Base-by-base conservation (phyloP, 2,113 vertebrate species). In the Antennarius striatus region DNA sequence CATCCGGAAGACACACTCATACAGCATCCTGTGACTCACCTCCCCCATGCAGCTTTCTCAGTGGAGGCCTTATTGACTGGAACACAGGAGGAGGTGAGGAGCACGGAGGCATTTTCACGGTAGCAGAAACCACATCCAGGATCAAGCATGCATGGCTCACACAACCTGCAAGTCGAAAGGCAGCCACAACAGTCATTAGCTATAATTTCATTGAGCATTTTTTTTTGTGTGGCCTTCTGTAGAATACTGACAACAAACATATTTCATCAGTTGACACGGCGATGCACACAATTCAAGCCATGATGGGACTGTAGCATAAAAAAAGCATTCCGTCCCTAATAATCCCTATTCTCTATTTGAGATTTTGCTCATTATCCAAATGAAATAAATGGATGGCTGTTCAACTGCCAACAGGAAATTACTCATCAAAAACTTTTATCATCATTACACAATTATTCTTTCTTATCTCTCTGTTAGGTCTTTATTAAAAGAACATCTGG, bases 101-200 rank as follows among this genome's bases (percentile, higher is more conserved):
- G 87, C 11, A 83, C 86, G 2, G 97, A 95, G 63, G 86, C 89
- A 77, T 98, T 98, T 82, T 96, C 88, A 85, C 92, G 94, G 89
- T 98, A 99, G 89, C 98, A 99, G 90, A 98, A 96, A 8, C 98
- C 98, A 49, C 98, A 99, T 72, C 90, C 79, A 13, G 97, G 95
- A 87, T 99, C 95, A 89, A 98, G 90, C 96, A 99, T 99, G 76
- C 98, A 99, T 4, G 91, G 93, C 67, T 98, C 94, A 53, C 98
- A 99, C 66, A 93, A 92, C 86, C 98, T 99, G 61, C 5, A 9
- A 36, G 47, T 10, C 73, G 56, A 45, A 52, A 32, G 40, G 45
- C 15, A 16, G 1, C 60, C 0, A 39, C 15, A 14, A 36, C 10
- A 28, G 15, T 13, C 48, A 43, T 64, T 53, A 65, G 0, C 13